Evolutionary conservation across 2,797 vertebrate genomes (phyloP), one percentile per base, ranked within the genome.

Genomic region (Phoeniculus purpureus): DNA sequence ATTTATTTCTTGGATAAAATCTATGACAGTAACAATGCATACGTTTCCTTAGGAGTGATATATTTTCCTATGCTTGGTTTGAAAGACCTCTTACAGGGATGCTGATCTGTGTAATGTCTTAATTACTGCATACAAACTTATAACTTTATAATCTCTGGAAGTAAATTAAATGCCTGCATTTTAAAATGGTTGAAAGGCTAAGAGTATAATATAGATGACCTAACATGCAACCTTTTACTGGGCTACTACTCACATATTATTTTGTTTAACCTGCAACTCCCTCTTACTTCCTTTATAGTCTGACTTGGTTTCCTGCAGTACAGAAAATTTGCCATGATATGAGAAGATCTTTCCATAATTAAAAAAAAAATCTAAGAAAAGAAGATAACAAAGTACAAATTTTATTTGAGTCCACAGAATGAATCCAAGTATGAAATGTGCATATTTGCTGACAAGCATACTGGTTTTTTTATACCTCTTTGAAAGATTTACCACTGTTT

Each of bases 281-380:
- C 3, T 79, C 17, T 4, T 67, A 7, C 7, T 66, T 92, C 10
- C 6, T 47, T 40, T 67, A 7, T 25, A 48, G 40, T 51, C 25
- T 40, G 54, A 73, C 40, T 40, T 40, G 15, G 22, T 55, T 75
- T 92, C 34, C 62, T 83, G 37, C 20, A 77, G 21, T 58, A 54
- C 86, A 58, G 55, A 91, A 95, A 79, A 43, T 90, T 94, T 94
- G 48, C 47, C 26, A 51, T 91, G 52, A 87, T 94, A 61, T 84
- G 48, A 95, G 54, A 61, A 93, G n/a, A 94, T 14, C 20, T 93
- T 86, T 83, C 20, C 75, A 56, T 94, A 95, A 93, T 73, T 83
- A 45, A 89, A 87, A 91, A 81, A 83, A 92, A 92, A n/a, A n/a
- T 70, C 92, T 95, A 91, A 91, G 79, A 93, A 95, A 94, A 52